These are phyloP conservation scores for Pterocles orientalis DNA, from an alignment of 2,113 vertebrate species.

Conservation along the genomic window DNA sequence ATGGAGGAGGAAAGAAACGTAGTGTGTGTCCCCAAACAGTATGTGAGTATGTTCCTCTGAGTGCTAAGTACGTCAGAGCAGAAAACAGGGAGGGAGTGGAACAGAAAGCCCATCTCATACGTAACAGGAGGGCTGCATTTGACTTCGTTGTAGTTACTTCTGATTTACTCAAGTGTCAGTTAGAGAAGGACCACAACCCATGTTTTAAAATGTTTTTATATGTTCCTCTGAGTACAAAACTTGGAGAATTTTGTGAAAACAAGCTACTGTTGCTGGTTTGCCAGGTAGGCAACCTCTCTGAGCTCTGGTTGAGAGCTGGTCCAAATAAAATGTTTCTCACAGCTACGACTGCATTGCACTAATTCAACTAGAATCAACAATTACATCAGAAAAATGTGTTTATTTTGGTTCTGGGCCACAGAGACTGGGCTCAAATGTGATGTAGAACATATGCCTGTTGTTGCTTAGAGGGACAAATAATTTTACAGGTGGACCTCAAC, in stretches of 20 bases:
- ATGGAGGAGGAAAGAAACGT: background rate
- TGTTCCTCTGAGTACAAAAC: slow-evolving; percentile 48
- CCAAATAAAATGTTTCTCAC: slow-evolving; percentile 77
- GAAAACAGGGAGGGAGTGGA: background rate
- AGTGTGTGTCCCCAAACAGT: background rate
- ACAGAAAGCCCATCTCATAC: background rate
- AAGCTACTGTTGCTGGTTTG: slow-evolving; percentile 67
- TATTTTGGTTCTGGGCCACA: slow-evolving; percentile 79
- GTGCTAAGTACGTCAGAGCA: background rate
- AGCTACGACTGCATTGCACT: slow-evolving; percentile 68
- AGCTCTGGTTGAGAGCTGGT: slow-evolving; percentile 59
- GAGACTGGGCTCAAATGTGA: slow-evolving; percentile 73
- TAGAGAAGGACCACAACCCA: slow-evolving; percentile 47
- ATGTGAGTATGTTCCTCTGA: background rate
- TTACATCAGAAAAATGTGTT: slow-evolving; percentile 82
- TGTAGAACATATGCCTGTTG: slow-evolving; percentile 78
- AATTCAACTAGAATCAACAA: slow-evolving; percentile 79
- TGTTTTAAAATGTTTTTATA: slow-evolving; percentile 62
- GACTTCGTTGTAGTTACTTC: background rate
- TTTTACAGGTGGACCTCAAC: slow-evolving; percentile 80
- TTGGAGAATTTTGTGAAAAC: slow-evolving; percentile 66
- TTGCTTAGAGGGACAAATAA: slow-evolving; percentile 75
- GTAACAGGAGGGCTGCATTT: background rate
- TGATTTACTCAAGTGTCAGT: slow-evolving; percentile 49
- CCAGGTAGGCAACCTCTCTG: slow-evolving; percentile 70